These are phyloP conservation scores for Mycteria americana DNA, from an alignment of 2,797 vertebrate genomes.

Conservation along the genomic window DNA sequence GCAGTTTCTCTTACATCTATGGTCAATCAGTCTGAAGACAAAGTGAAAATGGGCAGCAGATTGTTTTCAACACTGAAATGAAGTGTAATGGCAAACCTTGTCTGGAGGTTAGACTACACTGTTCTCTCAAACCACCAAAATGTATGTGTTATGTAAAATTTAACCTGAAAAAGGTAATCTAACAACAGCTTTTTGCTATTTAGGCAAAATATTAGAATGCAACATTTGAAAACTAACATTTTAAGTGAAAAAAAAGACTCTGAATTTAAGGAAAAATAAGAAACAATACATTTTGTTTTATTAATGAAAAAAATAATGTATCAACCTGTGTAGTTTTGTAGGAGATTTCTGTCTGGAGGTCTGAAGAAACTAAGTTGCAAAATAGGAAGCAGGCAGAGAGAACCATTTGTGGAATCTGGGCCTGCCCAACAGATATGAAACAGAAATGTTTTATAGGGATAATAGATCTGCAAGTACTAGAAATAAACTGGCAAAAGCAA, in stretches of 20 bases:
- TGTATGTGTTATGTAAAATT: background rate
- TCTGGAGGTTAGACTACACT: background rate
- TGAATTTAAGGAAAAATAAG: background rate
- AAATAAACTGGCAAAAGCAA: background rate
- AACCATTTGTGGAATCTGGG: accelerated
- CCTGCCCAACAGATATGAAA: background rate
- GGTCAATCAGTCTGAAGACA: background rate
- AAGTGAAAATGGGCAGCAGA: background rate
- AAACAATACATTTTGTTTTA: background rate
- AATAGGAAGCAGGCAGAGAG: background rate
- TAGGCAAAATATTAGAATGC: background rate
- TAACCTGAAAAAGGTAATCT: background rate
- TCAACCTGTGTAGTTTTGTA: background rate
- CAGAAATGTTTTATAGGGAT: background rate
- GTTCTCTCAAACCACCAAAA: background rate
- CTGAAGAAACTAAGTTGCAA: background rate
- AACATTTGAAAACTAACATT: background rate
- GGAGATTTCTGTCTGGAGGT: background rate
- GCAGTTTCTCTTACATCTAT: background rate
- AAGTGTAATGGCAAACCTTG: background rate
- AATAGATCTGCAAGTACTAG: background rate
- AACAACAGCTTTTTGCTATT: background rate
- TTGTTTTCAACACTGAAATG: background rate
- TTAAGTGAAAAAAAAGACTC: background rate
- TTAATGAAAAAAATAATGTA: background rate